A percentile compares a stretch with the other conserved stretches of the same genome.
Conservation (phyloP, 2,113 vertebrate genomes). For the Pycnonotus jocosus region DNA sequence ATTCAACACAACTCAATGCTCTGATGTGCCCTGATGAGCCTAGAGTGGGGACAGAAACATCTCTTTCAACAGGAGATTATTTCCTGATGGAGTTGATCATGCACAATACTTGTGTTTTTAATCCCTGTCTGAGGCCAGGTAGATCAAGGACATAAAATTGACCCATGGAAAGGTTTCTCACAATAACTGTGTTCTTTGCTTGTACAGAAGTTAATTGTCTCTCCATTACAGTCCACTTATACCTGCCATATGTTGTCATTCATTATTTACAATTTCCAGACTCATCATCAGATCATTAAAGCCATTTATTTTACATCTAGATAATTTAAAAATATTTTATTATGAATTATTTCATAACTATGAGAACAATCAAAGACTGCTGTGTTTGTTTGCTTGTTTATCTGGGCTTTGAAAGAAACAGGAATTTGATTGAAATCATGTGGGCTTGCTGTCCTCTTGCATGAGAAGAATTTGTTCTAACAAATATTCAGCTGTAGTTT, state of each 20-base stretch:
- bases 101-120: neutral
- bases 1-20: neutral
- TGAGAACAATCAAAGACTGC: neutral
- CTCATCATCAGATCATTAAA: neutral
- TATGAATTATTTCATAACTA: neutral
- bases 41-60: rapidly evolving
- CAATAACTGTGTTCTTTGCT: neutral
- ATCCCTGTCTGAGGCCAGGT: neutral
- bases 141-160: neutral
- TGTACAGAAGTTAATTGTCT: neutral
- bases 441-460: neutral
- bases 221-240: neutral
- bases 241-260: neutral
- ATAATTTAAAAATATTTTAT: neutral
- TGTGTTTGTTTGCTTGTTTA: neutral
- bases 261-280: neutral
- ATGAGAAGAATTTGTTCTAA: slow-evolving; percentile 3
- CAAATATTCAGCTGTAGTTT: slow-evolving; percentile 5
- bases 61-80: neutral
- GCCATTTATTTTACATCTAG: neutral
- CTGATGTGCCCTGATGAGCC: neutral
- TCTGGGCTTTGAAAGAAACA: neutral
- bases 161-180: neutral
- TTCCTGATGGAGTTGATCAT: neutral
- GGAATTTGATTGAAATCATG: neutral